These are phyloP conservation scores for Spondyliosoma cantharus DNA, from an alignment of 2,797 vertebrate species.

Conservation along the genomic window DNA sequence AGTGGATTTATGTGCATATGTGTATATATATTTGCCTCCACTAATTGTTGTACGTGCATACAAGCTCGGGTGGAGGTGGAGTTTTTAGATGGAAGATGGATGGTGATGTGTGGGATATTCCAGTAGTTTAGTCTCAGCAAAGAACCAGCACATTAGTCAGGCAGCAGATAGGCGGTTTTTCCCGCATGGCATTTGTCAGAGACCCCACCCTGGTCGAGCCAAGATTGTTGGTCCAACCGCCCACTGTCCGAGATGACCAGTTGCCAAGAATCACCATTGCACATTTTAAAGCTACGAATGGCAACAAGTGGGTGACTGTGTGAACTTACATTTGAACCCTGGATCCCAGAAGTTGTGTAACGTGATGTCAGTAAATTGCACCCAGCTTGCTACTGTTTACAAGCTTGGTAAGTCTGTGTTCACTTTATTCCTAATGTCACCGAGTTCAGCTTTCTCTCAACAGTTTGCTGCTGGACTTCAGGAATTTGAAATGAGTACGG, in stretches of 20 bases:
- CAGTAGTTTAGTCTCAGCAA: slow-evolving; percentile 50
- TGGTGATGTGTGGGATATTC: slow-evolving; percentile 56
- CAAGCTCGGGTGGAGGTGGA: slow-evolving; percentile 33
- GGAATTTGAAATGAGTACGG: background rate
- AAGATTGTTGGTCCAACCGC: slow-evolving; percentile 64
- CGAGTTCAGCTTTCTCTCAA: background rate
- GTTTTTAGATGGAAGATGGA: slow-evolving; percentile 40
- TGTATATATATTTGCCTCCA: slow-evolving; percentile 46
- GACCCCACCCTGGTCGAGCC: slow-evolving; percentile 58
- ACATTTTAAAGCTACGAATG: slow-evolving; percentile 24
- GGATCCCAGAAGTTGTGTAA: slow-evolving; percentile 37
- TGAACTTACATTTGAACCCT: slow-evolving; percentile 40
- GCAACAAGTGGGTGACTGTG: slow-evolving; percentile 17
- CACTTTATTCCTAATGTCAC: slow-evolving; percentile 1
- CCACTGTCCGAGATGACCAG: slow-evolving; percentile 33
- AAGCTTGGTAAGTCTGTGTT: slow-evolving; percentile 15
- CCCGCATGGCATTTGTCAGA: slow-evolving; percentile 51
- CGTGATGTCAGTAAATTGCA: slow-evolving; percentile 47
- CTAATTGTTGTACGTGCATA: slow-evolving; percentile 42
- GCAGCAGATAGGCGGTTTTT: slow-evolving; percentile 60
- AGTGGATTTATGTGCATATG: slow-evolving; percentile 57
- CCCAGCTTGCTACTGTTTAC: slow-evolving; percentile 32
- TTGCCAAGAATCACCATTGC: slow-evolving; percentile 48
- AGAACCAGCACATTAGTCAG: slow-evolving; percentile 61
- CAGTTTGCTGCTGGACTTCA: background rate